phyloP scores from a whole-genome alignment of 2,888 invertebrate genomes.

The Morpho achilles region DNA sequence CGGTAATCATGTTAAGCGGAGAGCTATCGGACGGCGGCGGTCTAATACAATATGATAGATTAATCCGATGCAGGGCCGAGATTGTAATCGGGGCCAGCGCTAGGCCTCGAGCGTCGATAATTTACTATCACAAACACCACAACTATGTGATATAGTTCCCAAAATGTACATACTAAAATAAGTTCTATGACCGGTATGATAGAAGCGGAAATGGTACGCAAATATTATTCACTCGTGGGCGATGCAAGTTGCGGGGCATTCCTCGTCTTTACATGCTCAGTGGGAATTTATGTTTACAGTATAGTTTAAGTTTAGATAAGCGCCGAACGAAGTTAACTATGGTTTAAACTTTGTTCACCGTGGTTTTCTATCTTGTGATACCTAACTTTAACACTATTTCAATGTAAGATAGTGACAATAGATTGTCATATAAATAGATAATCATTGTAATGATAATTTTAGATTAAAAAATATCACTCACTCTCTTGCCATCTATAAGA shows the following conservation, averaged over 20 bases:
- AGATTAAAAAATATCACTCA: too few relatives aligned
- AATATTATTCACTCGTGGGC: neutral
- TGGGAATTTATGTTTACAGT: slow-evolving; percentile 9
- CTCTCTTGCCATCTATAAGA: too few relatives aligned
- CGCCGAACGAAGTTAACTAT: too few relatives aligned
- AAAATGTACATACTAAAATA: slow-evolving; percentile 2
- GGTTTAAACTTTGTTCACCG: too few relatives aligned
- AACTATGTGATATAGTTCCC: slow-evolving; percentile 8
- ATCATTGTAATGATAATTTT: too few relatives aligned
- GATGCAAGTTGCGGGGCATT: neutral
- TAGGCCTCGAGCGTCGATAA: slow-evolving; percentile 22
- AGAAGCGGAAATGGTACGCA: neutral
- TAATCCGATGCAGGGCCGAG: slow-evolving; percentile 25
- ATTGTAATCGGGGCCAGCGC: slow-evolving; percentile 24
- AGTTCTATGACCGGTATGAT: neutral
- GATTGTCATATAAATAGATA: too few relatives aligned
- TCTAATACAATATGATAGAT: slow-evolving; percentile 26
- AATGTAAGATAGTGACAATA: too few relatives aligned
- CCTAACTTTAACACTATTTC: too few relatives aligned
- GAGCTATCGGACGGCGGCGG: slow-evolving; percentile 20
- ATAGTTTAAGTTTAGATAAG: too few relatives aligned
- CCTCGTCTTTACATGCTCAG: slow-evolving; percentile 3
- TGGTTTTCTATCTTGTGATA: too few relatives aligned
- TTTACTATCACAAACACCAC: slow-evolving; percentile 4
- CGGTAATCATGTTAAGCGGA: slow-evolving; percentile 8